Conservation (phyloP, 2,888 invertebrate species). For the Palloptera scutellata region DNA sequence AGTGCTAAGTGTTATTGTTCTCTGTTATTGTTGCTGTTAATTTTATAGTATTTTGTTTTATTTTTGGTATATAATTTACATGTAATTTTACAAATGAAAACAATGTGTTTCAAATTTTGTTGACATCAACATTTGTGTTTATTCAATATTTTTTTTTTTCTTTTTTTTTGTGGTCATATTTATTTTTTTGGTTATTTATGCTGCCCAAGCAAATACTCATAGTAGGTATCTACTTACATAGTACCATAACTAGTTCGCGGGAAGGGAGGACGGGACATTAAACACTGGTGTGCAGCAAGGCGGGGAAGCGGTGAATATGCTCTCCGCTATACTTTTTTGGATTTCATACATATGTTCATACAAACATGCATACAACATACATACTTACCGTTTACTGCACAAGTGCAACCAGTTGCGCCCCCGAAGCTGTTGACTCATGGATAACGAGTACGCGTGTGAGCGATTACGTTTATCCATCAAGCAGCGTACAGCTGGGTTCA, state of each 20-base stretch:
- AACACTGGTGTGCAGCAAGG: not conserved
- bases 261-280: not conserved
- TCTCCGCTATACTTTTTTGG: no score
- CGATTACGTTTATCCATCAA: not conserved
- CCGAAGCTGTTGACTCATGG: not conserved
- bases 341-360: not conserved
- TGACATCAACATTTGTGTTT: conserved; percentile 4
- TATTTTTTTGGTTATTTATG: conserved; percentile 1
- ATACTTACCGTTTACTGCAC: not conserved
- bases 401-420: conserved; percentile 4
- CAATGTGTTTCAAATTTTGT: conserved; percentile 20
- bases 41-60: no score
- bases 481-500: not conserved
- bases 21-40: no score
- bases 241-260: not conserved
- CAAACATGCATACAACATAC: not conserved
- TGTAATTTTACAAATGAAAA: conserved; percentile 28
- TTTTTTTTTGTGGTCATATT: conserved; percentile 8
- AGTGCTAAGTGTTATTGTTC: no score
- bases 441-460: not conserved
- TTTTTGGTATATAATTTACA: conserved; percentile 10
- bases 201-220: not conserved
- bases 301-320: no score
- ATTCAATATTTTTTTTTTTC: conserved; percentile 6
- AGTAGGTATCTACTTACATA: not conserved